These are phyloP conservation scores for Aptenodytes patagonicus DNA, from an alignment of 2,113 vertebrate genomes.

Conservation along the genomic window DNA sequence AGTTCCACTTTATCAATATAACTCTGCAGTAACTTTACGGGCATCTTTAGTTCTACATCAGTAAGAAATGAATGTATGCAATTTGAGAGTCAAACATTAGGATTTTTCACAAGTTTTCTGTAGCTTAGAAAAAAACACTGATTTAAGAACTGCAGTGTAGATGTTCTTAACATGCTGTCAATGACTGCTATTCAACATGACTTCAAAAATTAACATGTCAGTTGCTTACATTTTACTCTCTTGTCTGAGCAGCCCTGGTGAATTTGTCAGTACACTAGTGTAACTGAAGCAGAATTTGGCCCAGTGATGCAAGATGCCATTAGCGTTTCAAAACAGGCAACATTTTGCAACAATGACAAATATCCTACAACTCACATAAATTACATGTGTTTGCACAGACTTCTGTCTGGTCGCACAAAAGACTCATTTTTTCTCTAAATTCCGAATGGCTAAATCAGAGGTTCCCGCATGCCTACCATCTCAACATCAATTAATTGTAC, in stretches of 20 bases:
- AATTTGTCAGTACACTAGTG: neutral
- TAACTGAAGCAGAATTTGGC: slow-evolving; percentile 1
- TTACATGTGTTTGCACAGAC: neutral
- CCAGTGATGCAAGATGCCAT: slow-evolving; percentile 38
- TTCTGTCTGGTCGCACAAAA: neutral
- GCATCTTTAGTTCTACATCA: neutral
- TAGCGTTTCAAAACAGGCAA: slow-evolving; percentile 50
- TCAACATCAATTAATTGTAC: slow-evolving; percentile 3
- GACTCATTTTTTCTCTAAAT: neutral
- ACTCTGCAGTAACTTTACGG: neutral
- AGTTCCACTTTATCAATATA: neutral
- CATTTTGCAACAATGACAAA: slow-evolving; percentile 17
- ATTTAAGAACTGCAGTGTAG: neutral
- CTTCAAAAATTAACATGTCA: neutral
- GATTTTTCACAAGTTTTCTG: neutral
- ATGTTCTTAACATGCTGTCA: neutral
- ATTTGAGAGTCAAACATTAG: neutral
- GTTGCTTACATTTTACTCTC: neutral
- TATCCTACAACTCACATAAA: slow-evolving; percentile 7
- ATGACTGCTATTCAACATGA: neutral
- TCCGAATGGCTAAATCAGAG: neutral
- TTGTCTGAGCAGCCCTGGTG: neutral
- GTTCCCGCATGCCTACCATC: neutral
- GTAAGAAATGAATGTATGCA: neutral
- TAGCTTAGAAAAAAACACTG: neutral